Conservation (phyloP, 1,140 invertebrate genomes). For the Solenopsis invicta region DNA sequence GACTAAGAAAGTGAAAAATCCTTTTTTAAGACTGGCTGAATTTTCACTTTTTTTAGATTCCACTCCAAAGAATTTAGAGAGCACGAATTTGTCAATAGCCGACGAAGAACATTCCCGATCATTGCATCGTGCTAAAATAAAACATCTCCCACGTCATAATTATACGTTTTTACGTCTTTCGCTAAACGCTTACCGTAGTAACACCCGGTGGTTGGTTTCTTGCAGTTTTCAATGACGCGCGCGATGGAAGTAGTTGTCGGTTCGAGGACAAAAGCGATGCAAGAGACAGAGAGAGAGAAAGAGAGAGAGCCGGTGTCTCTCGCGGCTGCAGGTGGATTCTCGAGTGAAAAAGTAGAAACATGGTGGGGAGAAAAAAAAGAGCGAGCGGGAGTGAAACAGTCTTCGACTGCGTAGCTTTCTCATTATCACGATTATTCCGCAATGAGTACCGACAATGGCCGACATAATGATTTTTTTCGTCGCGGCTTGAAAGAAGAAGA, state of each 20-base stretch:
- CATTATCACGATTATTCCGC: conserved; percentile 84
- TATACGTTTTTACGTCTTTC: conserved; percentile 9
- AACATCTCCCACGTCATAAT: background rate
- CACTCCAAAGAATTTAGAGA: too few relatives aligned
- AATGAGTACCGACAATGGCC: conserved; percentile 82
- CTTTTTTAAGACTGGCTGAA: too few relatives aligned
- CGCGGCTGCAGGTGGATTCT: conserved; percentile 18
- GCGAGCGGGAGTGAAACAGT: conserved; percentile 54
- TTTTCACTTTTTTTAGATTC: too few relatives aligned
- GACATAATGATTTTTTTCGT: conserved; percentile 80
- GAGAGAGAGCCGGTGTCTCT: background rate
- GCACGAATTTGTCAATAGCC: background rate
- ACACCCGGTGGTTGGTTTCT: conserved; percentile 31
- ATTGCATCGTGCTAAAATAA: conserved; percentile 1
- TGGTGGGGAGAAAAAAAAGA: conserved; percentile 20
- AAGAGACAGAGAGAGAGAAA: background rate
- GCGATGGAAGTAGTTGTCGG: conserved; percentile 50
- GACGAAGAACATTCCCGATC: background rate
- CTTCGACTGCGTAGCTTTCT: conserved; percentile 82
- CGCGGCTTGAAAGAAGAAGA: conserved; percentile 57
- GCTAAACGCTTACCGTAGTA: background rate
- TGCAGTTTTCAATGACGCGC: conserved; percentile 41
- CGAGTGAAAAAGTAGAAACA: conserved; percentile 53
- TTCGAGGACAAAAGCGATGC: conserved; percentile 58
- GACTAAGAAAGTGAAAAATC: too few relatives aligned